Percentiles rank a stretch among this genome's conserved stretches.
Conservation (phyloP, 2,797 vertebrate genomes). For the Sylvia borin region DNA sequence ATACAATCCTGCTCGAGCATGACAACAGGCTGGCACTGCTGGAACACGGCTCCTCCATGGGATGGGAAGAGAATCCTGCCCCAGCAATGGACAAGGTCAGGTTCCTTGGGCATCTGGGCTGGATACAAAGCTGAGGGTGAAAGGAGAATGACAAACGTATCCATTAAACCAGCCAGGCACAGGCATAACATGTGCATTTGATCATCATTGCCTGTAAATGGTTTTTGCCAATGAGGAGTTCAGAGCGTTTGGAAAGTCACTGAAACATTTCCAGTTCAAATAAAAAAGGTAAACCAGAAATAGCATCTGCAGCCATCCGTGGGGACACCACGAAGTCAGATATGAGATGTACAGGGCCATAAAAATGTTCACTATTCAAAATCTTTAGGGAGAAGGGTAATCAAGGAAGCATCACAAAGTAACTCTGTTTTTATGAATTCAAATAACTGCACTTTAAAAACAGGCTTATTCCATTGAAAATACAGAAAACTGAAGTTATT, state of each 20-base stretch:
- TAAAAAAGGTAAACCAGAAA: slow-evolving; percentile 62
- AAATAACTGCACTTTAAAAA: not conserved
- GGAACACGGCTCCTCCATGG: slow-evolving; percentile 38
- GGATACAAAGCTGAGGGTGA: slow-evolving; percentile 68
- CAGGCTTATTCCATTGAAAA: slow-evolving; percentile 12
- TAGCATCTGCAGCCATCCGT: slow-evolving; percentile 20
- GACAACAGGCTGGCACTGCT: slow-evolving; percentile 66
- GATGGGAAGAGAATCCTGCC: slow-evolving; percentile 54
- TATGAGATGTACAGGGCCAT: not conserved
- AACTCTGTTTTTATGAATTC: not conserved
- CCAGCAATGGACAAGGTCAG: slow-evolving; percentile 64
- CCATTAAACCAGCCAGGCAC: not conserved
- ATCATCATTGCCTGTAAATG: slow-evolving; percentile 32
- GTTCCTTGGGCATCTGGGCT: slow-evolving; percentile 70
- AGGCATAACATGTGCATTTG: slow-evolving; percentile 32
- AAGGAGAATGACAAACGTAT: slow-evolving; percentile 35
- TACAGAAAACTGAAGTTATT: not conserved
- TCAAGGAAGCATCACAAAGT: not conserved
- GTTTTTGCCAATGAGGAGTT: slow-evolving; percentile 23
- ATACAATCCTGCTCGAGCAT: slow-evolving; percentile 37
- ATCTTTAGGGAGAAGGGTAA: not conserved
- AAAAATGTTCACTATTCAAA: not conserved
- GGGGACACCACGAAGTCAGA: slow-evolving; percentile 20
- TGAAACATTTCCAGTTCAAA: slow-evolving; percentile 59
- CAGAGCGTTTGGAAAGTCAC: slow-evolving; percentile 37